phyloP scores from a whole-genome alignment of 2,888 invertebrate genomes.

The Drosophila limbata region DNA sequence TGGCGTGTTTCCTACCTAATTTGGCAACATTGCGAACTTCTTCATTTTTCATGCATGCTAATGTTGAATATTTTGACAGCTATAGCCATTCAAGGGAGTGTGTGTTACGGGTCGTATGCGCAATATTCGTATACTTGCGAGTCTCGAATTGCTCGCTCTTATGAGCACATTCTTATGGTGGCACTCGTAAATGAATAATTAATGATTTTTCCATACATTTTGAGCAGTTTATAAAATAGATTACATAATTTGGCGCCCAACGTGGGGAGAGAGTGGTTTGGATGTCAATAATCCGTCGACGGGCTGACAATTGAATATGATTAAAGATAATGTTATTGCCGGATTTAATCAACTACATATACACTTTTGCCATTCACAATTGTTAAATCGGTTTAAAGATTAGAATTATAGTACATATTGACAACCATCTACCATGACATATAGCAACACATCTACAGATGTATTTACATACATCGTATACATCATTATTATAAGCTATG shows the following conservation, averaged over 20 bases:
- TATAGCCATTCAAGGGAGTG: conserved; percentile 17
- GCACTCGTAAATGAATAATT: conserved; percentile 40
- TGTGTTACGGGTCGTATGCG: conserved; percentile 14
- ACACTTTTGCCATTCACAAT: background rate
- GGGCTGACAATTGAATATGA: conserved; percentile 5
- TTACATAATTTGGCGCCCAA: conserved; percentile 8
- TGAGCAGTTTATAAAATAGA: conserved; percentile 28
- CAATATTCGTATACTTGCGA: conserved; percentile 5
- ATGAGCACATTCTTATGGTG: conserved; percentile 33
- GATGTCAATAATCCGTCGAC: background rate
- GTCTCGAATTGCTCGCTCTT: conserved; percentile 11
- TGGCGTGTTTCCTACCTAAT: conserved; percentile 60
- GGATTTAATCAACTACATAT: background rate
- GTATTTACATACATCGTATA: too few relatives aligned
- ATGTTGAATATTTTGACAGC: conserved; percentile 76
- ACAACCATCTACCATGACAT: too few relatives aligned
- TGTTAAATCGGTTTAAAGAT: background rate
- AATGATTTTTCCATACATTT: conserved; percentile 14
- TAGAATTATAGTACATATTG: too few relatives aligned
- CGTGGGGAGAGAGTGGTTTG: background rate
- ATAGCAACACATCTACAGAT: too few relatives aligned
- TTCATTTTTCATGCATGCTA: conserved; percentile 78
- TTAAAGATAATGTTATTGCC: background rate
- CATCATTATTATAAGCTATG: too few relatives aligned
- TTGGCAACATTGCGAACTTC: conserved; percentile 72